Percentiles rank a stretch among this genome's conserved stretches.
Conservation (phyloP, 1,140 invertebrate species). For the Calephelis nemesis region DNA sequence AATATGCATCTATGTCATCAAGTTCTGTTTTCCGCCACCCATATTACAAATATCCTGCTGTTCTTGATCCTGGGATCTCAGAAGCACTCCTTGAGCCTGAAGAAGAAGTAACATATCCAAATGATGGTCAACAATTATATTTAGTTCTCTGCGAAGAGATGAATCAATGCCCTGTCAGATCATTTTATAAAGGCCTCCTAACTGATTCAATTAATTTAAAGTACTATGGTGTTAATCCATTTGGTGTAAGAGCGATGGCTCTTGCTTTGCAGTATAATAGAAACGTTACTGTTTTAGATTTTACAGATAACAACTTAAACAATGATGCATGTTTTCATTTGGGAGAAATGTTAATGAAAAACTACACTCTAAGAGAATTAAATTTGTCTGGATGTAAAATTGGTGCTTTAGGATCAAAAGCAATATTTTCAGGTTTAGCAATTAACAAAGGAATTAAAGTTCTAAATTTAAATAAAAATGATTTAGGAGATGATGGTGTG, state of each 20-base stretch:
- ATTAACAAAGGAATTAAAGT: slow-evolving; percentile 46
- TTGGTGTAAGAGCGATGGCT: slow-evolving; percentile 61
- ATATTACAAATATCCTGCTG: slow-evolving; percentile 71
- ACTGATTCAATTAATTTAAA: slow-evolving; percentile 60
- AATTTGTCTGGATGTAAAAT: slow-evolving; percentile 71
- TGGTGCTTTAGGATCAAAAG: slow-evolving; percentile 54
- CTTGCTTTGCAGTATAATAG: slow-evolving; percentile 61
- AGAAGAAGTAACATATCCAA: slow-evolving; percentile 48
- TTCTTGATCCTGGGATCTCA: slow-evolving; percentile 71
- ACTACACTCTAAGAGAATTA: slow-evolving; percentile 56
- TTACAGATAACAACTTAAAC: slow-evolving; percentile 69
- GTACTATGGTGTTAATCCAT: slow-evolving; percentile 68
- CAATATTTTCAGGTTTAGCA: slow-evolving; percentile 46
- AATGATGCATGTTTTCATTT: slow-evolving; percentile 65
- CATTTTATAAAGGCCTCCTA: slow-evolving; percentile 58
- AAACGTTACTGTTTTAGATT: slow-evolving; percentile 54
- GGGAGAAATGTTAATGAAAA: slow-evolving; percentile 63
- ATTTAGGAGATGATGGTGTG: slow-evolving; percentile 61
- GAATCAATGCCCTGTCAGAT: slow-evolving; percentile 61
- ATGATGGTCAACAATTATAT: slow-evolving; percentile 70
- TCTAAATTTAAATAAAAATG: slow-evolving; percentile 66
- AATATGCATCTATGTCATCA: slow-evolving; percentile 61
- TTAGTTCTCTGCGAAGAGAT: slow-evolving; percentile 63
- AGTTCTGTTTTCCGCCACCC: slow-evolving; percentile 69
- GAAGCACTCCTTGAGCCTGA: slow-evolving; percentile 65